Percentiles rank a stretch among this genome's conserved stretches.
phyloP scores from a whole-genome alignment of 53 echinoderm and acorn worm species.

The Echinometra lucunter region DNA sequence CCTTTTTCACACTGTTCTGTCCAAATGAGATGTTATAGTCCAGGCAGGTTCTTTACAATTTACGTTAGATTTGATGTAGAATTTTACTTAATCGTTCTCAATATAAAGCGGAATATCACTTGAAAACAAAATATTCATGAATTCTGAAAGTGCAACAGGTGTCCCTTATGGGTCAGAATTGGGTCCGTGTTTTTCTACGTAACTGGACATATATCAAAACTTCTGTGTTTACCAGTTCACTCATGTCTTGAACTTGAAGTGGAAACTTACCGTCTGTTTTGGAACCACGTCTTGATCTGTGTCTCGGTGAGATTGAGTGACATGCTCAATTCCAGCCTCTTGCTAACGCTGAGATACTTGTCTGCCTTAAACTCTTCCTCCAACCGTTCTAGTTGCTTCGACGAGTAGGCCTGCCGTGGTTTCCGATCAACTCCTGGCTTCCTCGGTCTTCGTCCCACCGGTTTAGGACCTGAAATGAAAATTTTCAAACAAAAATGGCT shows the following conservation, averaged over 20 bases:
- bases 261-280: slow-evolving; percentile 90
- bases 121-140: neutral
- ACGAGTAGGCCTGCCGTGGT: slow-evolving; percentile 98
- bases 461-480: slow-evolving; percentile 85
- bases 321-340: slow-evolving; percentile 94
- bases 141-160: neutral
- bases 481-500: neutral
- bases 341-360: slow-evolving; percentile 98
- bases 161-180: neutral
- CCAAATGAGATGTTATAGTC: neutral
- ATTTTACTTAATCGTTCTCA: neutral
- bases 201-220: neutral
- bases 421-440: slow-evolving; percentile 99
- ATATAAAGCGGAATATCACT: neutral
- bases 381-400: slow-evolving; percentile 96
- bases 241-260: neutral
- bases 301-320: slow-evolving; percentile 98
- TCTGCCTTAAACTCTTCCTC: slow-evolving; percentile 99
- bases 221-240: neutral
- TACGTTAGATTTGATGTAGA: neutral
- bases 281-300: slow-evolving; percentile 99
- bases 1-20: neutral
- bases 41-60: neutral
- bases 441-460: slow-evolving; percentile 92
- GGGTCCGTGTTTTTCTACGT: neutral